These are phyloP conservation scores for Eublepharis macularius DNA, from an alignment of 2,113 vertebrate genomes.

Conservation along the genomic window DNA sequence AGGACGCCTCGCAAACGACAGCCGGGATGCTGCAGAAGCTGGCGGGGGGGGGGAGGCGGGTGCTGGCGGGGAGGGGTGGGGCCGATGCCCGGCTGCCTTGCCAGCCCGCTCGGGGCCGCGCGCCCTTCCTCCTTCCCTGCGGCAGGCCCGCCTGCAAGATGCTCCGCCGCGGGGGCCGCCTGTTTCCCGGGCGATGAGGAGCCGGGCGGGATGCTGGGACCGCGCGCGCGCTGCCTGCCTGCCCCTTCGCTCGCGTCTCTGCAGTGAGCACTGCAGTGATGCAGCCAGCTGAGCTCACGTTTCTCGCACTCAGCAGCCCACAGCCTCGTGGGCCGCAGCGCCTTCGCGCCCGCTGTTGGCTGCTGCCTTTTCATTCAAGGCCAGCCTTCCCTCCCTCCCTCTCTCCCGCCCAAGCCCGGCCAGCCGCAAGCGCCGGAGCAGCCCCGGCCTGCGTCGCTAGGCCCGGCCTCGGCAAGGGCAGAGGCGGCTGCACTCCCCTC, in stretches of 20 bases:
- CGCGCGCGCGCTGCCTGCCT: neutral
- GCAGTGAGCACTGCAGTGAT: slow-evolving; percentile 62
- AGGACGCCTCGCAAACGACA: too few relatives aligned
- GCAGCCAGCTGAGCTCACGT: slow-evolving; percentile 39
- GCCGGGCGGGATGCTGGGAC: too few relatives aligned
- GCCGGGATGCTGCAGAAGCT: too few relatives aligned
- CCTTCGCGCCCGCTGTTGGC: neutral
- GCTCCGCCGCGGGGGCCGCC: neutral
- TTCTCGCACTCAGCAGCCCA: neutral
- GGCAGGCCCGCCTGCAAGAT: neutral
- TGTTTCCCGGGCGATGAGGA: too few relatives aligned
- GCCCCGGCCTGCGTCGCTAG: neutral
- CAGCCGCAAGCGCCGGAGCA: neutral
- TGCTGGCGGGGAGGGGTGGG: neutral
- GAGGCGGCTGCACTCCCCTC: neutral
- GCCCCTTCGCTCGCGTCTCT: slow-evolving; percentile 16
- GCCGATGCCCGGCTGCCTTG: neutral
- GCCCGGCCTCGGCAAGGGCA: too few relatives aligned
- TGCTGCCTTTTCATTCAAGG: neutral
- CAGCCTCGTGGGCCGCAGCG: slow-evolving; percentile 15
- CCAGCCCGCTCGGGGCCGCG: neutral
- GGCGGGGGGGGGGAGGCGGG: too few relatives aligned
- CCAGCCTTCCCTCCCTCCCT: neutral
- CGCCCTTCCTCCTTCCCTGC: neutral
- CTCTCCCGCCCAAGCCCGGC: neutral